Evolutionary conservation across 2,888 invertebrate species (phyloP).

Genomic region (Cephalotes varians): DNA sequence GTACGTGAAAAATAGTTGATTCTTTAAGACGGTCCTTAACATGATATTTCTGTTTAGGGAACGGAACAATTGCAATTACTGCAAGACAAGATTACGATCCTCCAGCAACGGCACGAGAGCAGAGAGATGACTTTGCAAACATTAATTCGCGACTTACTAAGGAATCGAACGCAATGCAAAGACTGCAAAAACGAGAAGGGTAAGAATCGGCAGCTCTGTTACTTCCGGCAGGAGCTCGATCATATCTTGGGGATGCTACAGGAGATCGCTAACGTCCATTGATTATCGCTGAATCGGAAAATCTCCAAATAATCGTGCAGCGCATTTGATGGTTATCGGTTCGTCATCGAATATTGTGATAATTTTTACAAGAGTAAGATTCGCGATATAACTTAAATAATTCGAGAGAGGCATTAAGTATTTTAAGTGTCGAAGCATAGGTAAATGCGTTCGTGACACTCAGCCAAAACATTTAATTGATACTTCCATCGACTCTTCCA

Average conservation of each 20-base stretch:
- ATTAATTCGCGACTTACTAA: conserved; percentile 82
- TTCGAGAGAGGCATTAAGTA: conserved; percentile 36
- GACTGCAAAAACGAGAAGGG: conserved; percentile 81
- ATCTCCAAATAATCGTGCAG: background rate
- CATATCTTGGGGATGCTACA: conserved; percentile 83
- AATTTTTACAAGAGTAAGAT: conserved; percentile 51
- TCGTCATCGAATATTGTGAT: conserved; percentile 68
- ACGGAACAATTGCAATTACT: conserved; percentile 82
- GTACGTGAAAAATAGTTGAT: conserved; percentile 56
- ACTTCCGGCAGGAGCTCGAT: conserved; percentile 83
- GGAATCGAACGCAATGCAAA: conserved; percentile 82
- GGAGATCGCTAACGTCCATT: conserved; percentile 81
- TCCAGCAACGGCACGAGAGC: conserved; percentile 84
- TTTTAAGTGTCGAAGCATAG: background rate
- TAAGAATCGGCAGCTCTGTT: conserved; percentile 82
- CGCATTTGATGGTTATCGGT: conserved; percentile 42
- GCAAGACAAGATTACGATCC: conserved; percentile 82
- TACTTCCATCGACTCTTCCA: conserved; percentile 45
- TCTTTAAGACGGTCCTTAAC: background rate
- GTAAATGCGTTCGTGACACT: conserved; percentile 9
- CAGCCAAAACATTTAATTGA: conserved; percentile 43
- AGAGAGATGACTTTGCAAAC: conserved; percentile 83
- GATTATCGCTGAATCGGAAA: conserved; percentile 45
- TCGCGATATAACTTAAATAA: conserved; percentile 47
- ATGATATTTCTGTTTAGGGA: conserved; percentile 75